phyloP scores from a whole-genome alignment of 1,140 invertebrate species.

The Triops cancriformis region DNA sequence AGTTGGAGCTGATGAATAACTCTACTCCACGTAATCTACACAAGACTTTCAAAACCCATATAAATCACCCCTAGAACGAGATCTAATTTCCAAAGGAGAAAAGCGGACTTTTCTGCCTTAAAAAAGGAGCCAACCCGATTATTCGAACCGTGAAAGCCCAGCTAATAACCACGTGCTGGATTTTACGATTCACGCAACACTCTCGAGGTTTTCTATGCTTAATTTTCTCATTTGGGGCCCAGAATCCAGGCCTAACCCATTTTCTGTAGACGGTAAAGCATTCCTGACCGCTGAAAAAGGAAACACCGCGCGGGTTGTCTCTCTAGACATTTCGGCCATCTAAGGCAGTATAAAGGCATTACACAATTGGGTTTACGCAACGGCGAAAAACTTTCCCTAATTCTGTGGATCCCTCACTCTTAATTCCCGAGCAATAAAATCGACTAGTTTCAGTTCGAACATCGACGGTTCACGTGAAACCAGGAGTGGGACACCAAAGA shows the following conservation, averaged over 20 bases:
- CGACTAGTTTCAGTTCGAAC: not conserved
- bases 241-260: not conserved
- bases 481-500: not conserved
- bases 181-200: not conserved
- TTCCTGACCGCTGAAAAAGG: no score
- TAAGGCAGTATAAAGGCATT: no score
- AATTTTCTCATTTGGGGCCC: not conserved
- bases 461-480: not conserved
- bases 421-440: not conserved
- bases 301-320: no score
- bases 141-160: not conserved
- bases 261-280: not conserved
- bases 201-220: not conserved
- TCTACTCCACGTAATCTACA: not conserved
- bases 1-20: not conserved
- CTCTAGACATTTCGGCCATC: no score
- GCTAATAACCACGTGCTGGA: constrained; percentile 2
- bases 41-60: not conserved
- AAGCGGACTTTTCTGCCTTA: not conserved
- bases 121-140: not conserved
- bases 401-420: not conserved
- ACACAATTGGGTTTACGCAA: no score
- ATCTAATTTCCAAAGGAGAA: not conserved
- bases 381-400: not conserved
- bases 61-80: not conserved